These are phyloP conservation scores for Lepeophtheirus nordmannii DNA, from an alignment of 2,888 invertebrate genomes.

Conservation along the genomic window DNA sequence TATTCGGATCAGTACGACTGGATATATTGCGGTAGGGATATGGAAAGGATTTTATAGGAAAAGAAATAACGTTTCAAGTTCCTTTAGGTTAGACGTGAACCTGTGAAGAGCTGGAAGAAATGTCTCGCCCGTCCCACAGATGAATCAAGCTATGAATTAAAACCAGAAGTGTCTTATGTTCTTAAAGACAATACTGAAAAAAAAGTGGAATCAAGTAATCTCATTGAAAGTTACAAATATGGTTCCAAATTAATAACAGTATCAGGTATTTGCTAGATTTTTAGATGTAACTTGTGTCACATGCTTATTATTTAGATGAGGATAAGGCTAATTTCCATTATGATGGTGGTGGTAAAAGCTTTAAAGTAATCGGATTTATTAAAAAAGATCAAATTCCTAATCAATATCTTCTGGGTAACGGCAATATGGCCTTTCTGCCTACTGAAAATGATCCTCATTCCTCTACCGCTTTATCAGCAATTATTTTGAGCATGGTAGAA, in stretches of 20 bases:
- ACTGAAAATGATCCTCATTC: slow-evolving; percentile 15
- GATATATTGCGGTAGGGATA: slow-evolving; percentile 5
- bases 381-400: not conserved
- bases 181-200: slow-evolving; percentile 12
- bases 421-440: slow-evolving; percentile 14
- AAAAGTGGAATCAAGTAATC: not conserved
- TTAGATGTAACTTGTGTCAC: not conserved
- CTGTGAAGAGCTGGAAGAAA: slow-evolving; percentile 15
- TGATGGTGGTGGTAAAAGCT: slow-evolving; percentile 11
- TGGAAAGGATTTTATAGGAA: not conserved
- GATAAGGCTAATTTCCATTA: slow-evolving; percentile 13
- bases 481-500: slow-evolving; percentile 7
- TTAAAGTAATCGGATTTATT: slow-evolving; percentile 17
- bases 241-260: slow-evolving; percentile 19
- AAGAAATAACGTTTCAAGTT: not conserved
- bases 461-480: not conserved
- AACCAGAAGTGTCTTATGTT: slow-evolving; percentile 14
- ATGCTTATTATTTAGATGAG: not conserved
- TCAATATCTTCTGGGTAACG: slow-evolving; percentile 15
- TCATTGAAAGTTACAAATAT: slow-evolving; percentile 19
- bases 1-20: slow-evolving; percentile 13
- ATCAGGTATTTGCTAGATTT: slow-evolving; percentile 7
- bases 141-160: slow-evolving; percentile 12
- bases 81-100: not conserved
- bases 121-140: slow-evolving; percentile 3